A percentile compares a stretch with the other conserved stretches of the same genome.
phyloP scores from a whole-genome alignment of 2,113 vertebrate genomes.

The Rhabdornis inornatus region DNA sequence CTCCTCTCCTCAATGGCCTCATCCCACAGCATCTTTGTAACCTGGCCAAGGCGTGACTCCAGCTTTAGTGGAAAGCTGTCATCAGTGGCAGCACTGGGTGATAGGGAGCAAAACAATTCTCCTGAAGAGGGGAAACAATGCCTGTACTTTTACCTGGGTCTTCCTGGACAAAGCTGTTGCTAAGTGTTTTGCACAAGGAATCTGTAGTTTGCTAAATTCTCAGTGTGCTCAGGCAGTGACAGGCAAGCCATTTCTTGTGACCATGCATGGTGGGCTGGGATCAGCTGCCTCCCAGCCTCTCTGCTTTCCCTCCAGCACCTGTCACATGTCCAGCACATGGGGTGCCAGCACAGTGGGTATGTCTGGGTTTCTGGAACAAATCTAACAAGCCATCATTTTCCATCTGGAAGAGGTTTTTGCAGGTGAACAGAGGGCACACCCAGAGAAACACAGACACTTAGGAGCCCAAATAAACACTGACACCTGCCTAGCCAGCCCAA shows the following conservation, averaged over 20 bases:
- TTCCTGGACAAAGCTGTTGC: not conserved
- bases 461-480: not conserved
- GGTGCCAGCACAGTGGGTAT: not conserved
- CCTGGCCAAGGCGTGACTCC: not conserved
- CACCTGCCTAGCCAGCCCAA: not conserved
- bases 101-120: not conserved
- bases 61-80: not conserved
- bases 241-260: not conserved
- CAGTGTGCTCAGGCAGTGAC: not conserved
- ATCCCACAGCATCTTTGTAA: not conserved
- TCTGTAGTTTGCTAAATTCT: not conserved
- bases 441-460: not conserved
- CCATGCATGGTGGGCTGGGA: not conserved
- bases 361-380: not conserved
- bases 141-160: not conserved
- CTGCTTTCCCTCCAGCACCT: not conserved
- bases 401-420: not conserved
- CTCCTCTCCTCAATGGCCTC: not conserved
- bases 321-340: not conserved
- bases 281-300: not conserved
- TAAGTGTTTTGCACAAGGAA: not conserved
- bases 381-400: not conserved
- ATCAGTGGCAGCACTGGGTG: not conserved
- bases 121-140: not conserved
- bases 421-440: not conserved